Base-by-base conservation (phyloP, 1,140 invertebrate genomes). In the Nephotettix cincticeps region DNA sequence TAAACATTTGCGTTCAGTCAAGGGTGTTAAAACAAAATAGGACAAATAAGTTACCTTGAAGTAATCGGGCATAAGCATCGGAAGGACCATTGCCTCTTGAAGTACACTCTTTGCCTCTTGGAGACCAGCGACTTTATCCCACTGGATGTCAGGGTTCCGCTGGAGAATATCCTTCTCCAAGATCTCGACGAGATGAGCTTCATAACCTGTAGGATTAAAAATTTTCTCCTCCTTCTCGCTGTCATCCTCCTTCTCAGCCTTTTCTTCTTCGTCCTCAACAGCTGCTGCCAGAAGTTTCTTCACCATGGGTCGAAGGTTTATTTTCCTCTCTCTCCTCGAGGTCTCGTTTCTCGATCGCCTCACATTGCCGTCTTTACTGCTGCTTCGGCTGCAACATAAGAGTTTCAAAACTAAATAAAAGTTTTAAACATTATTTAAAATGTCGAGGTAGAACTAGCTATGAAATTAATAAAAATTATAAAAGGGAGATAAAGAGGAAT, bases 101-200 rank as follows among this genome's bases (percentile, higher is more conserved):
- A 91, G 78, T 6, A 90, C 78, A 63, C 83, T 80, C 78, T 91
- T 91, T 0, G 88, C 89, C 65, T 89, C 86, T n/a, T 83, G 79
- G 25, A 91, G 79, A 72, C 88, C 89, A 1, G 89, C 88, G 65
- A 91, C 89, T 73, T 89, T 86, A 71, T 81, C 80, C 88, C 88
- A 90, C 28, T 81, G 79, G 30, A 71, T 68, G 77, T 85, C 84
- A 0, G 87, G 86, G 78, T 89, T 85, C 74, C 83, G 84, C 74
- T 86, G 84, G 9, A 91, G 78, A 70, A 91, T 89, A 74, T 89
- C 88, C 72, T 86, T 79, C 78, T 90, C 89, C 19, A 91, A 76
- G 70, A 86, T 90, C 66, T 94, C 93, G 0, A 95, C 91, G 17
- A 96, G 80, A 78, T 93, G 91, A 61, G 87, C 79, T 79, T 96